These are phyloP conservation scores for Anas georgica DNA, from an alignment of 2,797 vertebrate genomes.

Conservation along the genomic window DNA sequence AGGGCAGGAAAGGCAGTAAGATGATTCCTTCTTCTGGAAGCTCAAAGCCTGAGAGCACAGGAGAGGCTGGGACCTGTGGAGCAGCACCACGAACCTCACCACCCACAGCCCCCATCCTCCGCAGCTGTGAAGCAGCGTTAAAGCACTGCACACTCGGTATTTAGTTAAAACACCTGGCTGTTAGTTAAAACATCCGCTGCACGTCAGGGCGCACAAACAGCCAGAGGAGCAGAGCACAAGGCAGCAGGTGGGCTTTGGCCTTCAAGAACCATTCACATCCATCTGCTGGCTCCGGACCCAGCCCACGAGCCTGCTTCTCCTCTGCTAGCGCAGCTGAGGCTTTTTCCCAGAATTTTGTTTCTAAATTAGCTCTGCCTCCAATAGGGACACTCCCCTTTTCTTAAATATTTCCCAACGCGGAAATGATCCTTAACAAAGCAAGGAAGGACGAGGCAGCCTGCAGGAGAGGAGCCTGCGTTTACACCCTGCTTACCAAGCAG, in stretches of 20 bases:
- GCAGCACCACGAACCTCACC: background rate
- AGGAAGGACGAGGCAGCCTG: background rate
- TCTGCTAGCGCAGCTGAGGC: background rate
- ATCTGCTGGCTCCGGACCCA: background rate
- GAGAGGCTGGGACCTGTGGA: too few relatives aligned
- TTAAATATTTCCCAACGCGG: background rate
- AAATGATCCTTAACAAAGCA: background rate
- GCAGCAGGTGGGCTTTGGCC: background rate
- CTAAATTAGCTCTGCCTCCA: background rate
- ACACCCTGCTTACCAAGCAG: background rate
- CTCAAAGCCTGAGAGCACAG: background rate
- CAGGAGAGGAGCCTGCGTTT: background rate
- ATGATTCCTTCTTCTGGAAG: background rate
- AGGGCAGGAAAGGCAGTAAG: background rate
- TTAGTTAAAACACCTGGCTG: background rate
- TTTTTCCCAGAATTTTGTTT: background rate
- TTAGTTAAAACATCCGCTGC: background rate
- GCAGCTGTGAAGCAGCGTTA: background rate
- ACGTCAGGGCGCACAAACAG: background rate
- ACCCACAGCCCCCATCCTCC: background rate
- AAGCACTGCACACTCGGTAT: background rate
- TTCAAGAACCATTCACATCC: background rate
- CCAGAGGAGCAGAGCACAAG: background rate
- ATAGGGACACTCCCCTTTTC: background rate
- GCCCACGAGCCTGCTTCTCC: background rate